phyloP scores from a whole-genome alignment of 2,888 invertebrate species.

The Aspidiotus rigidus region DNA sequence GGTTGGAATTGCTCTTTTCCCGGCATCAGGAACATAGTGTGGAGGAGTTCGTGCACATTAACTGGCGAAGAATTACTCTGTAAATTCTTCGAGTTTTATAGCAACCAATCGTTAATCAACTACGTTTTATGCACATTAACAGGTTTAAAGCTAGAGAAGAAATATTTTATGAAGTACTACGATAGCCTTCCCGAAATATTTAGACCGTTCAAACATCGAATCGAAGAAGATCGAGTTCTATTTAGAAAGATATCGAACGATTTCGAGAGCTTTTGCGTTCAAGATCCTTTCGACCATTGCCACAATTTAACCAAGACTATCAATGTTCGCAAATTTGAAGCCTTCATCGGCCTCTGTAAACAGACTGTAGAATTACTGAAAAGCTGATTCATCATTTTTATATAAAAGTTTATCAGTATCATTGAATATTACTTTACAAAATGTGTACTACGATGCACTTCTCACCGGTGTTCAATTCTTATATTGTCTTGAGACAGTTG shows the following conservation, averaged over 20 bases:
- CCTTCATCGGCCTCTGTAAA: conserved; percentile 30
- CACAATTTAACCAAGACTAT: conserved; percentile 37
- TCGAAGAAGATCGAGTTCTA: conserved; percentile 5
- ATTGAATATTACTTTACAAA: no score
- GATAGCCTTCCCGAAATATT: conserved; percentile 36
- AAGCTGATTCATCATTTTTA: neutral
- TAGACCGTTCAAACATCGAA: conserved; percentile 12
- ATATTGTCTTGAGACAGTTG: neutral
- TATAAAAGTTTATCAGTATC: no score
- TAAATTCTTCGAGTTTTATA: conserved; percentile 34
- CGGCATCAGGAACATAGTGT: conserved; percentile 8
- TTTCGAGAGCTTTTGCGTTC: conserved; percentile 35
- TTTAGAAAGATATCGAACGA: conserved; percentile 21
- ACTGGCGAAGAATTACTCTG: conserved; percentile 32
- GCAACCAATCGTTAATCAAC: conserved; percentile 23
- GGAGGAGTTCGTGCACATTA: conserved; percentile 22
- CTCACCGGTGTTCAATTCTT: no score
- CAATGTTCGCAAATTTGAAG: conserved; percentile 27
- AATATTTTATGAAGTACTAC: conserved; percentile 32
- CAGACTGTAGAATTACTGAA: conserved; percentile 33
- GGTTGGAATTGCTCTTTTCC: conserved; percentile 36
- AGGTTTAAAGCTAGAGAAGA: conserved; percentile 23
- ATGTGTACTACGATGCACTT: no score
- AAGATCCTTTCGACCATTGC: conserved; percentile 38
- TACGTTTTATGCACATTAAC: conserved; percentile 34